A percentile compares a stretch with the other conserved stretches of the same genome.
Evolutionary conservation across 2,888 invertebrate genomes (phyloP).

Genomic region (Tigriopus californicus): DNA sequence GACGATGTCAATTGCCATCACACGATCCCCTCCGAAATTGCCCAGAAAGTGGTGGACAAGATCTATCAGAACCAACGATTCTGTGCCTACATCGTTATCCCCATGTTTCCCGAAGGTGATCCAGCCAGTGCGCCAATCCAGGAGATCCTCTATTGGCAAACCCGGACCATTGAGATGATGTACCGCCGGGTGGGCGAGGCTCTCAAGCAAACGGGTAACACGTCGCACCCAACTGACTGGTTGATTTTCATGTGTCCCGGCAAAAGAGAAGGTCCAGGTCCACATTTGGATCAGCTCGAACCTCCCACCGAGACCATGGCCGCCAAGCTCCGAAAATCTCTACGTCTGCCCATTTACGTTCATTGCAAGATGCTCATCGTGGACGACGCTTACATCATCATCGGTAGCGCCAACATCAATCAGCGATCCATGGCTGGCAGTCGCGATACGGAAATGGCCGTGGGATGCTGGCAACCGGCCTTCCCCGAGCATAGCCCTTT

Average conservation of each 20-base stretch:
- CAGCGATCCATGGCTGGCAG: conserved; percentile 19
- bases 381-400: conserved; percentile 20
- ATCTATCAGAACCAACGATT: conserved; percentile 18
- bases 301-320: conserved; percentile 4
- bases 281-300: neutral
- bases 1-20: conserved; percentile 11
- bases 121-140: conserved; percentile 16
- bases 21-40: conserved; percentile 19
- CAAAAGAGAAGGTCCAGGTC: conserved; percentile 1
- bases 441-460: conserved; percentile 20
- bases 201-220: conserved; percentile 13
- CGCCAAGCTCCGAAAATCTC: neutral
- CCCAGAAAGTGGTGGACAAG: conserved; percentile 19
- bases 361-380: conserved; percentile 19
- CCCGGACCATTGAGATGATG: conserved; percentile 21
- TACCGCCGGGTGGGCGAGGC: conserved; percentile 18
- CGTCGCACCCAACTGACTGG: conserved; percentile 5
- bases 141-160: conserved; percentile 20
- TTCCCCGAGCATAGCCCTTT: neutral
- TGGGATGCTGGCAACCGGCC: conserved; percentile 19
- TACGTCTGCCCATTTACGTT: conserved; percentile 12
- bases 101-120: conserved; percentile 21
- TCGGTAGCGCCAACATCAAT: conserved; percentile 20
- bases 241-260: conserved; percentile 3
- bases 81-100: conserved; percentile 19